Conservation (phyloP, 2,113 vertebrate genomes). For the Mustela nigripes region DNA sequence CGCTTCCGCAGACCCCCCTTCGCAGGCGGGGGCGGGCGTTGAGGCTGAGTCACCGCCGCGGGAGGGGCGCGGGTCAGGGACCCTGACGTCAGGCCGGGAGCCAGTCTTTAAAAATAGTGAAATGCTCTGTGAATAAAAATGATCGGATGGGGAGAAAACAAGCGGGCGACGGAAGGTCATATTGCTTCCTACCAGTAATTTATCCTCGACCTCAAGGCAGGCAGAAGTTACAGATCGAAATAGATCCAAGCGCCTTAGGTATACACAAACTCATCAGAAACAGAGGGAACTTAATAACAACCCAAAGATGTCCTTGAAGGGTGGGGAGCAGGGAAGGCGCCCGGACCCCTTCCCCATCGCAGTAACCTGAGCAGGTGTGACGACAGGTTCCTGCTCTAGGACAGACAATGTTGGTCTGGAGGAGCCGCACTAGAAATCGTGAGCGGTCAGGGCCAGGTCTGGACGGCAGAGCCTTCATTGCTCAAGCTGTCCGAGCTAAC, state of each 20-base stretch:
- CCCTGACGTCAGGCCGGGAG: conserved; percentile 28
- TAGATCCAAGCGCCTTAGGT: not conserved
- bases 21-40: not conserved
- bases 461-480: not conserved
- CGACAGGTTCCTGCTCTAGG: not conserved
- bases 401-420: not conserved
- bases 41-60: not conserved
- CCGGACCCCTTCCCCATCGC: fast-evolving
- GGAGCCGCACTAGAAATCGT: not conserved
- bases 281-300: not conserved
- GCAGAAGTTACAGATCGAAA: conserved; percentile 16
- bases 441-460: fast-evolving
- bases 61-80: conserved; percentile 54
- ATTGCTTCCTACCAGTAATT: not conserved
- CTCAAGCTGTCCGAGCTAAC: not conserved
- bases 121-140: conserved; percentile 39
- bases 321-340: fast-evolving
- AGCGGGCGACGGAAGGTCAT: not conserved
- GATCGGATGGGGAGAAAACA: not conserved
- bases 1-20: not conserved
- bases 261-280: not conserved
- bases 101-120: conserved; percentile 64
- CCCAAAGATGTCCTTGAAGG: no score
- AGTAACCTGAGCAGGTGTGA: no score
- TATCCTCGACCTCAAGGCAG: not conserved